phyloP scores from a whole-genome alignment of 2,113 vertebrate species.

The Caranx melampygus region DNA sequence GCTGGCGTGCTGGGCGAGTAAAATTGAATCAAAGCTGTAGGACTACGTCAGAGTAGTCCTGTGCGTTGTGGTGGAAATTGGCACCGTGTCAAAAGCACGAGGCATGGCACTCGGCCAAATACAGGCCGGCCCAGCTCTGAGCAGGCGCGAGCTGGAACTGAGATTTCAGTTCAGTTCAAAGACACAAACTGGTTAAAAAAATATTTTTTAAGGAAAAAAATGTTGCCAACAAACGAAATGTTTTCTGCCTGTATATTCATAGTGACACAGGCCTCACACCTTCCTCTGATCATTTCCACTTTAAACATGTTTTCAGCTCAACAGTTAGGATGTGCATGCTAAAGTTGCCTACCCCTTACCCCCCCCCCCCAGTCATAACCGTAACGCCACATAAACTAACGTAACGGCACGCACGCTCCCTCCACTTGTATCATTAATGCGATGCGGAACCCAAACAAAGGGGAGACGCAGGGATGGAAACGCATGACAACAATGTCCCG shows the following conservation, averaged over 20 bases:
- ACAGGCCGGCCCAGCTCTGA: background rate
- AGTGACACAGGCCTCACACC: too few relatives aligned
- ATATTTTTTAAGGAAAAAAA: background rate
- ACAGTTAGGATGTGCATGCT: too few relatives aligned
- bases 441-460: constrained; percentile 67
- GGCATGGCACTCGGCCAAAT: constrained; percentile 56
- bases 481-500: constrained; percentile 67
- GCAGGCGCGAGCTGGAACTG: background rate
- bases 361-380: background rate
- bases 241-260: too few relatives aligned
- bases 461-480: constrained; percentile 57
- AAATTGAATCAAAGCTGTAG: constrained; percentile 81
- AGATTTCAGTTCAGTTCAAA: background rate
- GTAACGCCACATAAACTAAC: background rate
- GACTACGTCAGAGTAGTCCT: constrained; percentile 50
- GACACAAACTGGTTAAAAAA: background rate
- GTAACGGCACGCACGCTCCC: constrained; percentile 14
- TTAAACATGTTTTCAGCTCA: background rate
- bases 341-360: background rate
- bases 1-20: constrained; percentile 63
- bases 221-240: too few relatives aligned
- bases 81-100: constrained; percentile 45
- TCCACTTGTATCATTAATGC: constrained; percentile 53
- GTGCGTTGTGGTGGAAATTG: constrained; percentile 55
- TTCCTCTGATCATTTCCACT: too few relatives aligned